Conservation (phyloP, 1,140 invertebrate species). For the Caenorhabditis remanei region DNA sequence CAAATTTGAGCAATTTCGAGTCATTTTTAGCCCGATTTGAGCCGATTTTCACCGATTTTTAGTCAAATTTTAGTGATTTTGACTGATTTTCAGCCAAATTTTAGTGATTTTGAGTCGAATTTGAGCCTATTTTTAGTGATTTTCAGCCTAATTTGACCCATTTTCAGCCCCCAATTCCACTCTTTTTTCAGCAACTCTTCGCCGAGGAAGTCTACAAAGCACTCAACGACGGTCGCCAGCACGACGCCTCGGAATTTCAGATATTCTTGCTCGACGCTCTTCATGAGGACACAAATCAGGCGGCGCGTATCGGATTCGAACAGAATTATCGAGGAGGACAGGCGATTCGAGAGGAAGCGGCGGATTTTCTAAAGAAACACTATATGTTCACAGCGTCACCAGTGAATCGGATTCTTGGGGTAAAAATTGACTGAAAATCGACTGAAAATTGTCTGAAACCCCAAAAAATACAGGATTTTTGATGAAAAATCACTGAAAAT, state of each 20-base stretch:
- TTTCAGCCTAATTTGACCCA: not conserved
- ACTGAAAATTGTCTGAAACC: too few species aligned
- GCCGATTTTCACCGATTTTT: not conserved
- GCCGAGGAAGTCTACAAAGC: constrained; percentile 42
- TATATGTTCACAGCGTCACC: constrained; percentile 58
- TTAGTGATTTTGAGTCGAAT: too few species aligned
- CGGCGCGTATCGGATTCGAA: constrained; percentile 22
- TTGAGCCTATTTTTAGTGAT: too few species aligned
- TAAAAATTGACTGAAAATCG: not conserved
- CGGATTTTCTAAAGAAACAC: constrained; percentile 42
- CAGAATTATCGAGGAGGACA: constrained; percentile 56
- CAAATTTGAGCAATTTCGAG: too few species aligned
- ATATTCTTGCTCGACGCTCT: constrained; percentile 61
- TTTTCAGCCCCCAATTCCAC: not conserved
- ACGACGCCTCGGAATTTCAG: constrained; percentile 63
- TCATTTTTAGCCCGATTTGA: too few species aligned
- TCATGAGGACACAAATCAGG: constrained; percentile 63
- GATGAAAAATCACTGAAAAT: too few species aligned
- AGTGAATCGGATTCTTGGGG: constrained; percentile 57
- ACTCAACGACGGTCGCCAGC: constrained; percentile 60
- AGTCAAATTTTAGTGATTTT: not conserved
- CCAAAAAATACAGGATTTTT: not conserved
- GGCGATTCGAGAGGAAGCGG: constrained; percentile 13
- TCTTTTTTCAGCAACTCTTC: constrained; percentile 51
- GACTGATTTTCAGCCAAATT: too few species aligned